phyloP scores from a whole-genome alignment of 2,888 invertebrate genomes.

The Selenia dentaria region DNA sequence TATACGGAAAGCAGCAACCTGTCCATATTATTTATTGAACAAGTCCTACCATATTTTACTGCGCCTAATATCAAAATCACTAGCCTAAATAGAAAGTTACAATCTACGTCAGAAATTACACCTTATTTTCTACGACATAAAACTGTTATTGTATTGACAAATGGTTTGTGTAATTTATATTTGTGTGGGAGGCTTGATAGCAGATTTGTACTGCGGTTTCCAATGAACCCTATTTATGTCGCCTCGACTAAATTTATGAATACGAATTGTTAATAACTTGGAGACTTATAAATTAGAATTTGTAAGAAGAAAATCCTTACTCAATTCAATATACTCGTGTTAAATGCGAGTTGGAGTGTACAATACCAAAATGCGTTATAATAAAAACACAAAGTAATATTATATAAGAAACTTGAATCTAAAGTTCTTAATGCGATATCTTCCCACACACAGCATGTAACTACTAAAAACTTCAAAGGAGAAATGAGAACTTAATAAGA shows the following conservation, averaged over 20 bases:
- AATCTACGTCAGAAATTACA: slow-evolving; percentile 23
- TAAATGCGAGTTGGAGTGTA: too few relatives aligned
- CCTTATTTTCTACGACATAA: slow-evolving; percentile 35
- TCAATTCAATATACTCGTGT: too few relatives aligned
- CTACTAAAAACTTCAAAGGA: too few relatives aligned
- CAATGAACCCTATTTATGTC: slow-evolving; percentile 14
- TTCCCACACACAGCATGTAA: too few relatives aligned
- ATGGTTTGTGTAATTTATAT: slow-evolving; percentile 20
- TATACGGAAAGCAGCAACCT: slow-evolving; percentile 4
- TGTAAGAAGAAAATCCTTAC: too few relatives aligned
- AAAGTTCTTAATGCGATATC: too few relatives aligned
- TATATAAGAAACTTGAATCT: too few relatives aligned
- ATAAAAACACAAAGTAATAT: too few relatives aligned
- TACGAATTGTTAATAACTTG: not conserved
- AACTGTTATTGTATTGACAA: slow-evolving; percentile 29
- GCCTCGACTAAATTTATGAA: slow-evolving; percentile 24
- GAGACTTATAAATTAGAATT: not conserved
- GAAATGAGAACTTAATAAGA: too few relatives aligned
- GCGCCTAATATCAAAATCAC: slow-evolving; percentile 9
- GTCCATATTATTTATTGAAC: slow-evolving; percentile 12
- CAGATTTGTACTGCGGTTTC: slow-evolving; percentile 22
- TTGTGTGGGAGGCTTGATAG: slow-evolving; percentile 27
- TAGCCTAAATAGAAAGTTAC: slow-evolving; percentile 21
- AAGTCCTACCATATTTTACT: slow-evolving; percentile 11
- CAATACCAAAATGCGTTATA: too few relatives aligned